Conservation (phyloP, 1,140 invertebrate species). For the Drosophila baimaii region DNA sequence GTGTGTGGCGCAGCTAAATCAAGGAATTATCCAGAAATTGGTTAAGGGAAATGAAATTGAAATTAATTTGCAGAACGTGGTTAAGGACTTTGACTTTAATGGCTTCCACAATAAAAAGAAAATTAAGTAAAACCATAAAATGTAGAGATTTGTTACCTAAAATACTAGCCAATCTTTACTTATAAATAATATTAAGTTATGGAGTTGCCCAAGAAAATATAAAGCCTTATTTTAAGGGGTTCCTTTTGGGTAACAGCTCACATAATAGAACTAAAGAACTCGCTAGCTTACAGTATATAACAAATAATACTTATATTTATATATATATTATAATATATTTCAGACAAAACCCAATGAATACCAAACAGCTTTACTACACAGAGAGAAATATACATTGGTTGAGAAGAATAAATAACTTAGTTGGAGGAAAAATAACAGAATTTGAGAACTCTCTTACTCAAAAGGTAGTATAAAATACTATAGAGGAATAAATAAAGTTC, state of each 20-base stretch:
- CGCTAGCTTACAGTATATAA: no score
- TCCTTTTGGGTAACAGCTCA: not conserved
- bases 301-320: not conserved
- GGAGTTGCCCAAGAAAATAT: not conserved
- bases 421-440: no score
- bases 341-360: not conserved
- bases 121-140: no score
- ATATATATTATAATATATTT: not conserved
- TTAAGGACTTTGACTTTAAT: conserved; percentile 6
- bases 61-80: not conserved
- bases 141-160: not conserved
- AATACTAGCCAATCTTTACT: not conserved
- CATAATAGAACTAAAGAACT: no score
- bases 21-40: conserved; percentile 5
- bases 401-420: no score
- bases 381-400: no score
- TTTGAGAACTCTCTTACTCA: no score
- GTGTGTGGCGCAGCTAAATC: not conserved
- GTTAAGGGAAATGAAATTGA: not conserved
- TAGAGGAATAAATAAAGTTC: no score
- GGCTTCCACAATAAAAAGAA: not conserved
- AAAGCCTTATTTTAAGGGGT: not conserved
- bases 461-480: no score
- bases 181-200: no score
- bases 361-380: no score